phyloP scores from a whole-genome alignment of 1,140 invertebrate genomes.

The Temnothorax nylanderi region DNA sequence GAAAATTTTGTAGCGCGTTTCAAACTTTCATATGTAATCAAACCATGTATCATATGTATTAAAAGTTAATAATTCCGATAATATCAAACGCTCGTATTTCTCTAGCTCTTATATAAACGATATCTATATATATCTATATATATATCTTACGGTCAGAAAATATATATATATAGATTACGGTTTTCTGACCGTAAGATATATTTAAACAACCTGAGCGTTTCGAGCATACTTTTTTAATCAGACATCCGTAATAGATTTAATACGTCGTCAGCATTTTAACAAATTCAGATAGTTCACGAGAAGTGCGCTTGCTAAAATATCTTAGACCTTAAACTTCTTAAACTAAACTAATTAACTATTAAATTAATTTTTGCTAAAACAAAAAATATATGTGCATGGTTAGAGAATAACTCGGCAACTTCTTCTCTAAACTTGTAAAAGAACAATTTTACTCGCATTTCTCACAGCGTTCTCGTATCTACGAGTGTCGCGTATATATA shows the following conservation, averaged over 20 bases:
- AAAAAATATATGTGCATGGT: background rate
- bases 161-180: no score
- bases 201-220: background rate
- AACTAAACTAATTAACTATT: background rate
- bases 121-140: no score
- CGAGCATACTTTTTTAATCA: conserved; percentile 3
- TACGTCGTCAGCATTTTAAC: background rate
- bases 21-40: background rate
- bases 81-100: background rate
- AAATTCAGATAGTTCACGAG: background rate
- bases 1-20: background rate
- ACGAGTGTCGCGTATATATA: background rate
- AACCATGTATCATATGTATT: background rate
- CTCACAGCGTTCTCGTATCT: background rate
- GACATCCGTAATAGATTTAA: conserved; percentile 11
- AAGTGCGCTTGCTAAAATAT: background rate
- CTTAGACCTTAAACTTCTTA: background rate
- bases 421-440: background rate
- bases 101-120: background rate
- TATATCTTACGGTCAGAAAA: no score
- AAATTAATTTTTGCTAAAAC: background rate
- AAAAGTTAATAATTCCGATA: background rate
- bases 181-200: conserved; percentile 14
- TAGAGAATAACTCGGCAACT: background rate
- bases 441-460: background rate